A percentile compares a stretch with the other conserved stretches of the same genome.
phyloP scores from a whole-genome alignment of 2,888 invertebrate genomes.

The Leucophenga montana region DNA sequence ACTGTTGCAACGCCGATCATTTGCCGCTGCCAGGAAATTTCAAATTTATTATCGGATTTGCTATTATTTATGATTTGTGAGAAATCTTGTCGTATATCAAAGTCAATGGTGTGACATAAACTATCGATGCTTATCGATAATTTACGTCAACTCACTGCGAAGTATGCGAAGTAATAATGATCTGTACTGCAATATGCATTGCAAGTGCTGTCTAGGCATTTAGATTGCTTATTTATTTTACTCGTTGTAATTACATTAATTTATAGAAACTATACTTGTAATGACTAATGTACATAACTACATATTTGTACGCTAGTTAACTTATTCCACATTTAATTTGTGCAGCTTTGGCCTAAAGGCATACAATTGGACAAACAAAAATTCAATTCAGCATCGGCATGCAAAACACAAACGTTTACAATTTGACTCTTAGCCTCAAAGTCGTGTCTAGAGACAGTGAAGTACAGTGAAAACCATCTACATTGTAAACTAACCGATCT shows the following conservation, averaged over 20 bases:
- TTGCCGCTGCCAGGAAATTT: constrained; percentile 68
- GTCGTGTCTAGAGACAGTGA: constrained; percentile 15
- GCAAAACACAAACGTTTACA: constrained; percentile 49
- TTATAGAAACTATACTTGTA: too few species aligned
- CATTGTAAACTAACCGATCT: too few species aligned
- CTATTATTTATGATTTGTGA: constrained; percentile 72
- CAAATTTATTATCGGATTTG: constrained; percentile 72
- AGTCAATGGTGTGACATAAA: constrained; percentile 68
- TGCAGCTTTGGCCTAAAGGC: too few species aligned
- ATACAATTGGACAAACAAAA: constrained; percentile 45
- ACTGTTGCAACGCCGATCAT: constrained; percentile 57
- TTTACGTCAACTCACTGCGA: constrained; percentile 67
- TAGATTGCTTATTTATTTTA: too few species aligned
- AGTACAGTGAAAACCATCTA: constrained; percentile 17
- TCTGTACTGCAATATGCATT: background rate
- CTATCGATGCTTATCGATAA: constrained; percentile 69
- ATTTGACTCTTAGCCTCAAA: constrained; percentile 55
- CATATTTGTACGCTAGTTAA: too few species aligned
- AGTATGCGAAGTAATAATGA: constrained; percentile 37
- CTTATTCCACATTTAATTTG: too few species aligned
- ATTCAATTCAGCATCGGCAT: constrained; percentile 53
- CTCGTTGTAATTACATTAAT: too few species aligned
- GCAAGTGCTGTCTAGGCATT: too few species aligned
- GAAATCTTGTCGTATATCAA: constrained; percentile 70
- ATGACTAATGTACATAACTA: too few species aligned